Base-by-base conservation (phyloP, 37 sponge, comb jelly and placozoan species). In the Corticium candelabrum region DNA sequence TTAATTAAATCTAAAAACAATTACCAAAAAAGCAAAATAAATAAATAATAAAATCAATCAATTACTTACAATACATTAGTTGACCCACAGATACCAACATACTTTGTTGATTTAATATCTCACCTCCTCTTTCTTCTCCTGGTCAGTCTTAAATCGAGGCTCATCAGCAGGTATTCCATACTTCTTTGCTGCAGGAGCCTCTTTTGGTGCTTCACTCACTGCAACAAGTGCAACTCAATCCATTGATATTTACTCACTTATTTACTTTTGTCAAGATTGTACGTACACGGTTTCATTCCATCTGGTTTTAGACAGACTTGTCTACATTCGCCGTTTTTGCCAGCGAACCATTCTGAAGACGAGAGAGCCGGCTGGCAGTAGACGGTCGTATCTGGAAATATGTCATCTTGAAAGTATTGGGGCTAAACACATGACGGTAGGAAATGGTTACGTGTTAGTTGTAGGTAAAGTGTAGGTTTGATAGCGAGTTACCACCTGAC, bases 401-500 rank as follows among this genome's bases (percentile, higher is more conserved):
- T 36, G 69, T 94, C 95, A 79, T 94, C 91, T 79, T 94, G 95
- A 69, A 94, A 94, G 74, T 83, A 94, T 38, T 85, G 87, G 1
- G 40, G 78, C 85, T 87, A 80, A 3, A 76, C 0, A 41, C 36
- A 40, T 32, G 2, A 37, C 43, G 2, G 1, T 3, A 4, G 15
- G 37, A 36, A 75, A n/a, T n/a, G n/a, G n/a, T n/a, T n/a, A n/a
- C n/a, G n/a, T n/a, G n/a, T n/a, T n/a, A n/a, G n/a, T n/a, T n/a
- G n/a, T n/a, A n/a, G n/a, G n/a, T n/a, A n/a, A n/a, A n/a, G n/a
- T n/a, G n/a, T n/a, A n/a, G n/a, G n/a, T n/a, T n/a, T n/a, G n/a
- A n/a, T n/a, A n/a, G n/a, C n/a, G n/a, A n/a, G n/a, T n/a, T n/a
- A 11, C 35, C 73, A 3, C 33, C 2, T 1, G 30, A 33, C 2